Evolutionary conservation across 1,140 invertebrate species (phyloP).

Genomic region (Listronotus oregonensis): DNA sequence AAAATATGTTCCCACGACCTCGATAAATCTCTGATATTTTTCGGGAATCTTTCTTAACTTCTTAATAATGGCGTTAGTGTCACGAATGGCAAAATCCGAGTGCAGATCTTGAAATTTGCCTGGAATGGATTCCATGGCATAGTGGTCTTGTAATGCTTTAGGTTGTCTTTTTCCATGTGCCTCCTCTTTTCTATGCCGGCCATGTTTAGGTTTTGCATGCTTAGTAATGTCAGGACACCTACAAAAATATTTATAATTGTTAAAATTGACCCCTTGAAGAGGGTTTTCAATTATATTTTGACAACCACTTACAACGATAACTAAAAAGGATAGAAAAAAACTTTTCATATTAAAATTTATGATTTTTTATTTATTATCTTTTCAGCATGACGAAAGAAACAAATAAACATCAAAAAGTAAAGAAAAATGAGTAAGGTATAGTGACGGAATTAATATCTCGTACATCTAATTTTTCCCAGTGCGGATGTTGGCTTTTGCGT

Average conservation of each 20-base stretch:
- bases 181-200: background rate
- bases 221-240: constrained; percentile 10
- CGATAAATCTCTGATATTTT: constrained; percentile 43
- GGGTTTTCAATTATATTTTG: too few relatives aligned
- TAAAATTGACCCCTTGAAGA: too few relatives aligned
- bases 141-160: background rate
- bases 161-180: background rate
- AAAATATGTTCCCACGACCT: constrained; percentile 44
- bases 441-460: too few relatives aligned
- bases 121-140: background rate
- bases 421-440: too few relatives aligned
- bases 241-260: constrained; percentile 5
- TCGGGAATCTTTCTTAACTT: constrained; percentile 31
- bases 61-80: constrained; percentile 9
- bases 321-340: too few relatives aligned
- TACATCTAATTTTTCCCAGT: too few relatives aligned
- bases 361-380: too few relatives aligned
- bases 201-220: background rate
- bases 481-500: too few relatives aligned
- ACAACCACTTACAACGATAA: too few relatives aligned
- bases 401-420: too few relatives aligned
- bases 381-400: too few relatives aligned
- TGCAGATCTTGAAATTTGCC: background rate
- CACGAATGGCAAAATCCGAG: background rate
- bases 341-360: too few relatives aligned